Evolutionary conservation across 2,888 invertebrate genomes (phyloP).

Genomic region (Cristatella mucedo): DNA sequence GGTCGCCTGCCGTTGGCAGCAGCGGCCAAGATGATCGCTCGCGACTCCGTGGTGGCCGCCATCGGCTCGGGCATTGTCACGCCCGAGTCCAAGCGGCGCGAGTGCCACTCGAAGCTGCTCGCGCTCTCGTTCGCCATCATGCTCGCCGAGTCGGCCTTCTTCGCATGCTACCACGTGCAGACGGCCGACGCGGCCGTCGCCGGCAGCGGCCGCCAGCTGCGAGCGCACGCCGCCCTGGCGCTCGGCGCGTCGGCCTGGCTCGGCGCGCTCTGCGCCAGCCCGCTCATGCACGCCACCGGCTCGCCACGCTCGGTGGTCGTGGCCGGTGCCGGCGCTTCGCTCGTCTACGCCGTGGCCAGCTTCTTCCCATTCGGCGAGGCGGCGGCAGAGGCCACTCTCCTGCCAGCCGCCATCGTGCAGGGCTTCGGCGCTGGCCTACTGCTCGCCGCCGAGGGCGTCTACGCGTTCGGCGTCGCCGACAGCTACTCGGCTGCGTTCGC

Average conservation of each 20-base stretch:
- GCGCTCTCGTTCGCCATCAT: neutral
- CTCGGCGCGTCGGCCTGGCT: neutral
- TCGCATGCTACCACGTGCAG: too few species aligned
- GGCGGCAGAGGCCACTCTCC: neutral
- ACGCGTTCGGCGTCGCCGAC: neutral
- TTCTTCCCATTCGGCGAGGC: too few species aligned
- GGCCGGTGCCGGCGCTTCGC: neutral
- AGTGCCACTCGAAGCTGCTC: neutral
- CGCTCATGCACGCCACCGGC: neutral
- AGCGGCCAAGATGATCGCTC: constrained; percentile 5
- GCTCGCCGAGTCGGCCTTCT: neutral
- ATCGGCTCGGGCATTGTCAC: too few species aligned
- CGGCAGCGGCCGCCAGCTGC: neutral
- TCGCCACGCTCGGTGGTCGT: neutral
- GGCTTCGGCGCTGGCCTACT: constrained; percentile 3
- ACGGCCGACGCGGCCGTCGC: too few species aligned
- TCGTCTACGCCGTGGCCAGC: neutral
- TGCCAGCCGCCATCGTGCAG: neutral
- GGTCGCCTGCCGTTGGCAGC: constrained; percentile 5
- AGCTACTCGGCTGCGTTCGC: neutral
- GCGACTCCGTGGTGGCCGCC: too few species aligned
- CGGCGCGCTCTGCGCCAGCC: constrained; percentile 2
- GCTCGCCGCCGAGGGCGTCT: neutral
- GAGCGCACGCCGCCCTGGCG: neutral
- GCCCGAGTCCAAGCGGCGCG: neutral